A percentile compares a stretch with the other conserved stretches of the same genome.
phyloP scores from a whole-genome alignment of 1,140 invertebrate species.

The Pomacea maculata region DNA sequence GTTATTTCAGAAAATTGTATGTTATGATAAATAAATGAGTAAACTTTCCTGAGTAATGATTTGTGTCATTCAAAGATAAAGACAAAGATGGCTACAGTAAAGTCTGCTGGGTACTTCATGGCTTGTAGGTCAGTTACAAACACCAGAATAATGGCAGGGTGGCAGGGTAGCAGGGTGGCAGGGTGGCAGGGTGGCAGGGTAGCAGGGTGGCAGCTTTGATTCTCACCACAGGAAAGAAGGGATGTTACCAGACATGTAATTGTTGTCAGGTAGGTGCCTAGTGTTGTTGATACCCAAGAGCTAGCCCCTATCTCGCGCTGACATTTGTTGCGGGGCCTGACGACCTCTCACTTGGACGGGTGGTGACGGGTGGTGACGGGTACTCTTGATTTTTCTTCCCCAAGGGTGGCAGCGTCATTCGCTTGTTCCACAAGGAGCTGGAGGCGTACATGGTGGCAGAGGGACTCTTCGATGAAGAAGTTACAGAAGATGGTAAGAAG shows the following conservation, averaged over 20 bases:
- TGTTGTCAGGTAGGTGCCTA: neutral
- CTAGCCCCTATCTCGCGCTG: too few relatives aligned
- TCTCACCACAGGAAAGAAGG: neutral
- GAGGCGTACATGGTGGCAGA: conserved; percentile 65
- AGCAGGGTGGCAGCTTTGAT: neutral
- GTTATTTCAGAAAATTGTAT: too few relatives aligned
- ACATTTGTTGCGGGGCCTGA: too few relatives aligned
- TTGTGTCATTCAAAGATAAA: too few relatives aligned
- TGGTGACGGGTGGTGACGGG: neutral
- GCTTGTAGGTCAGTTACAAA: too few relatives aligned
- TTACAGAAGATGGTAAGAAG: conserved; percentile 62
- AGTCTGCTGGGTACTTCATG: too few relatives aligned
- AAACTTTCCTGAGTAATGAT: too few relatives aligned
- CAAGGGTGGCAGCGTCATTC: conserved; percentile 59
- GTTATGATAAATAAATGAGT: too few relatives aligned
- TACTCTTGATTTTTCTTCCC: conserved; percentile 3
- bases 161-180: too few relatives aligned
- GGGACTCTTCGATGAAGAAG: conserved; percentile 63
- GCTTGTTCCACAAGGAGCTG: conserved; percentile 65
- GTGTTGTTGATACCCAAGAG: neutral
- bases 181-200: neutral
- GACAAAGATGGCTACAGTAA: too few relatives aligned
- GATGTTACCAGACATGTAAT: neutral
- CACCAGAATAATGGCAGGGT: neutral
- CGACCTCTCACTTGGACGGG: neutral